Percentiles rank a stretch among this genome's conserved stretches.
These are phyloP conservation scores for Pterocles burchelli DNA, from an alignment of 2,113 vertebrate species.

Conservation along the genomic window DNA sequence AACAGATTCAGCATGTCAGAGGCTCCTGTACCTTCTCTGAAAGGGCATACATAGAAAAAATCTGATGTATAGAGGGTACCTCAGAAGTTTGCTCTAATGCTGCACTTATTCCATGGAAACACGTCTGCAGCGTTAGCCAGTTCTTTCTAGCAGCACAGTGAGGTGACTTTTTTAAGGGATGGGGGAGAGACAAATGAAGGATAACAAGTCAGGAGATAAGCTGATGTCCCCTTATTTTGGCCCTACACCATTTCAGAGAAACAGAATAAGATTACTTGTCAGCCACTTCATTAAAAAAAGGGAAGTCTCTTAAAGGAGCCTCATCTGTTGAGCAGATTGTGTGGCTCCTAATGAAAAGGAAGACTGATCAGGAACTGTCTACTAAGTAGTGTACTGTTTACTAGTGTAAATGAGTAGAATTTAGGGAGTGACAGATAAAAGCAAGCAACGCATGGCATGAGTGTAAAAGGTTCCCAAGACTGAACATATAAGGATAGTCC, in stretches of 20 bases:
- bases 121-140: background rate
- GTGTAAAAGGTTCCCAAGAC: background rate
- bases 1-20: background rate
- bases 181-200: background rate
- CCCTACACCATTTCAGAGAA: background rate
- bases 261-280: slow-evolving; percentile 1
- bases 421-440: slow-evolving; percentile 59
- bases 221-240: background rate
- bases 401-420: slow-evolving; percentile 65
- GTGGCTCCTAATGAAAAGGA: slow-evolving; percentile 67
- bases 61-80: background rate
- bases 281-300: slow-evolving; percentile 44
- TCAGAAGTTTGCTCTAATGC: background rate
- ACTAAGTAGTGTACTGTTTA: slow-evolving; percentile 76
- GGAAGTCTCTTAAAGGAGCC: slow-evolving; percentile 11
- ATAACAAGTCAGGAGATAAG: background rate
- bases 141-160: background rate
- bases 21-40: background rate
- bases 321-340: slow-evolving; percentile 56
- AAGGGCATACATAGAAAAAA: background rate
- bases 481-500: background rate
- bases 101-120: background rate
- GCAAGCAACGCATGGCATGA: background rate
- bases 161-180: background rate
- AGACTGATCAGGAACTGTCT: slow-evolving; percentile 68